Base-by-base conservation (phyloP, 30 jellyfish, hydroid and myxozoan genomes). In the Aurelia aurita complex sp. Pacific region DNA sequence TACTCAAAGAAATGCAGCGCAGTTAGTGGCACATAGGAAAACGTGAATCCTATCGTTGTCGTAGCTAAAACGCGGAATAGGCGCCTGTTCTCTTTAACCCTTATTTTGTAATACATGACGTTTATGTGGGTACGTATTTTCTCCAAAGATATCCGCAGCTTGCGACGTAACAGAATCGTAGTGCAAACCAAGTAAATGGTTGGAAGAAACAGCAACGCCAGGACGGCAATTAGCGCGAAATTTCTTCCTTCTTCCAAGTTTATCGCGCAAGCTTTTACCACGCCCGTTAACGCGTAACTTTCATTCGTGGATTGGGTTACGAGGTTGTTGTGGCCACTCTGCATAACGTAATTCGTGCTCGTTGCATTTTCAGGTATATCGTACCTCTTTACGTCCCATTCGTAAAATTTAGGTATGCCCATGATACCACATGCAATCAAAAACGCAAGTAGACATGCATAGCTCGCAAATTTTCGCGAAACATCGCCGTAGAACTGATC, bases 331-430 rank as follows among this genome's bases (percentile, higher is more conserved):
- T 14, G 57, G 57, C 57, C 57, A 46, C 57, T 46, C 57, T 46
- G 57, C 57, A 46, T 46, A 13, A 9, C 1, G 57, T 46, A 46
- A 46, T 46, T 46, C 57, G 14, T 46, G 57, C 57, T 46, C 14
- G 15, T 46, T 46, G 57, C 57, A 46, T 46, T 46, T 46, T 46
- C 15, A 46, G 57, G 32, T 42, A 65, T 40, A 15, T 73, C 12
- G 79, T 70, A 73, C 4, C 34, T 63, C 2, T 53, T 35, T n/a
- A 84, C 80, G 32, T 61, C 53, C 93, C 93, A 84, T 5, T 84
- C 93, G 81, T 84, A 84, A 51, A 84, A 84, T 40, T 59, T 69
- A 1, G 93, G 93, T 29, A 73, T 64, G 7, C 73, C 46, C 68
- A 74, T 35, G 10, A 52, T 6, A 2, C 67, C 87, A 61, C 61